phyloP scores from a whole-genome alignment of 2,797 vertebrate species.

The Lepus oiostolus region DNA sequence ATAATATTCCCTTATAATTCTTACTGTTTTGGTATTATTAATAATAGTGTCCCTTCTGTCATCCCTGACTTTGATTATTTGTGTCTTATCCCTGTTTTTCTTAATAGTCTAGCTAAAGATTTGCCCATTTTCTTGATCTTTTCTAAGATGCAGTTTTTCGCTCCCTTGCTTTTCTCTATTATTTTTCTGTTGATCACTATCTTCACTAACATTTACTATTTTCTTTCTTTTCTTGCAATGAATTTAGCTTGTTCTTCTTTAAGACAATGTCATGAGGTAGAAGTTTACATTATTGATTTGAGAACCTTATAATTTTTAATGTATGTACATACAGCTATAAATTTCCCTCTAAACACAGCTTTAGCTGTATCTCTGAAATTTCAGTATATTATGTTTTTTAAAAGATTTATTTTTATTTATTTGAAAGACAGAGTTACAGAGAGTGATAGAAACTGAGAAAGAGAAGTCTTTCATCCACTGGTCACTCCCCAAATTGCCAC shows the following conservation, averaged over 20 bases:
- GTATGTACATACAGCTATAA: not conserved
- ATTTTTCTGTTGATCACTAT: not conserved
- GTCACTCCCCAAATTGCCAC: too few species aligned
- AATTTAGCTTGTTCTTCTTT: not conserved
- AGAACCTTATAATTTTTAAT: not conserved
- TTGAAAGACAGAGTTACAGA: too few species aligned
- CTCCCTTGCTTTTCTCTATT: not conserved
- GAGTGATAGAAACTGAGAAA: too few species aligned
- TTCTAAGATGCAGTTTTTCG: not conserved
- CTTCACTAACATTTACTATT: not conserved
- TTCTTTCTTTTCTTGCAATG: not conserved
- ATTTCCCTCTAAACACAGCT: too few species aligned
- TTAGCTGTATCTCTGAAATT: too few species aligned
- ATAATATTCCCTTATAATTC: not conserved
- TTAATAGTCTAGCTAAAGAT: not conserved
- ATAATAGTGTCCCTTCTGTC: not conserved
- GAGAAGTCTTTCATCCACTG: too few species aligned
- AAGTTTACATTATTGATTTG: not conserved
- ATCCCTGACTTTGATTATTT: not conserved
- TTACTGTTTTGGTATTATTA: not conserved
- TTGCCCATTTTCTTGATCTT: not conserved
- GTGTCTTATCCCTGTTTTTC: not conserved
- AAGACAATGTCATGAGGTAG: not conserved
- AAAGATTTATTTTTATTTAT: too few species aligned
- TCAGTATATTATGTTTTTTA: too few species aligned